phyloP scores from a whole-genome alignment of 2,888 invertebrate genomes.

The Chloroclystis v-ata region DNA sequence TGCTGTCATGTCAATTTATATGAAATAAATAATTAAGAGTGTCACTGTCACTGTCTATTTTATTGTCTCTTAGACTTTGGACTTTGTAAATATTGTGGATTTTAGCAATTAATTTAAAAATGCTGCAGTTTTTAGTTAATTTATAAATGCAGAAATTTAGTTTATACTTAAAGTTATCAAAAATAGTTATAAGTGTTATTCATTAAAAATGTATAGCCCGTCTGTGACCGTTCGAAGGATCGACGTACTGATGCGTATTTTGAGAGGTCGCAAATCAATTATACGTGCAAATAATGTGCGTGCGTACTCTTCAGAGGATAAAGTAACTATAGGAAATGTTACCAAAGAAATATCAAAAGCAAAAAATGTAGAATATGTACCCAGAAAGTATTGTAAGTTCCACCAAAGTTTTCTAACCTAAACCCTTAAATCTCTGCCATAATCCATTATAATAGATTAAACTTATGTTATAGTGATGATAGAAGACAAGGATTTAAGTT shows the following conservation, averaged over 20 bases:
- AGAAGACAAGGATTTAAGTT: slow-evolving; percentile 72
- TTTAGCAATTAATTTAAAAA: slow-evolving; percentile 32
- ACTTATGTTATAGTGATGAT: slow-evolving; percentile 52
- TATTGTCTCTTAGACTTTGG: slow-evolving; percentile 56
- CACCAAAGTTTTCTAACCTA: slow-evolving; percentile 15
- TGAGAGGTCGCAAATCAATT: slow-evolving; percentile 58
- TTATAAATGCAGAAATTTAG: slow-evolving; percentile 5
- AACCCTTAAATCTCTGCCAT: slow-evolving; percentile 30
- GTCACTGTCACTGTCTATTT: background rate
- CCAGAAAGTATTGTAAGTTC: slow-evolving; percentile 86
- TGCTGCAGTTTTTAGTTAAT: slow-evolving; percentile 3
- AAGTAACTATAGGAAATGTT: slow-evolving; percentile 86
- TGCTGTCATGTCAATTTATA: too few relatives aligned
- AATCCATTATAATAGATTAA: background rate
- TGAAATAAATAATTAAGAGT: too few relatives aligned
- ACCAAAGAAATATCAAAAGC: slow-evolving; percentile 79
- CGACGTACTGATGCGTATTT: slow-evolving; percentile 73
- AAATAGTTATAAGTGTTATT: slow-evolving; percentile 20
- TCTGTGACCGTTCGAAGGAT: slow-evolving; percentile 64
- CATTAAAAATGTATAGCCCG: slow-evolving; percentile 57
- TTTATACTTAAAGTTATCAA: slow-evolving; percentile 4
- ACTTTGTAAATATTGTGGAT: slow-evolving; percentile 47
- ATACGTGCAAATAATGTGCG: slow-evolving; percentile 59
- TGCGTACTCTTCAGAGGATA: slow-evolving; percentile 68
- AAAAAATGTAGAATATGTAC: slow-evolving; percentile 88